Percentiles rank a stretch among this genome's conserved stretches.
Conservation (phyloP, 2,888 invertebrate genomes). For the Drosophila pegasa region DNA sequence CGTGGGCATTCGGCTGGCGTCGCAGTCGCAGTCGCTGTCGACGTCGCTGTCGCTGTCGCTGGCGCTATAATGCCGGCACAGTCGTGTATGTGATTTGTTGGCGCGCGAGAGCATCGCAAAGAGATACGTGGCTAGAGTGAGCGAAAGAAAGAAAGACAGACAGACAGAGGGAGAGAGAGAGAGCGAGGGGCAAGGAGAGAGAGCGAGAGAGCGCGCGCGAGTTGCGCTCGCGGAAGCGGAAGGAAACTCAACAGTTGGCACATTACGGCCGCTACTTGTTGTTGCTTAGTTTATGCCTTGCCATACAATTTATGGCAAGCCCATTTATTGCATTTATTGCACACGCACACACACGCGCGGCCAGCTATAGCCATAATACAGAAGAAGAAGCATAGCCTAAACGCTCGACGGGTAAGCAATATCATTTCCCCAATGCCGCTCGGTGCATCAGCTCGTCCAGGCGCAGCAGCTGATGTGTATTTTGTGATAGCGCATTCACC, state of each 20-base stretch:
- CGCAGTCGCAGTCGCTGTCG: too few relatives aligned
- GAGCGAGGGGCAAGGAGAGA: too few relatives aligned
- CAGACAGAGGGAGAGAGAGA: background rate
- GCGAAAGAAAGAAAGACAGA: background rate
- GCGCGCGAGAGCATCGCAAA: constrained; percentile 11
- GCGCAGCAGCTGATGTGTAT: constrained; percentile 4
- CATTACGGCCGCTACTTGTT: constrained; percentile 64
- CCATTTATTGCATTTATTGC: constrained; percentile 46
- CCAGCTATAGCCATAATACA: too few relatives aligned
- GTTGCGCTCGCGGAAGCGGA: constrained; percentile 61
- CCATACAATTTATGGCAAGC: constrained; percentile 33
- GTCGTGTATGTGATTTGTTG: constrained; percentile 23
- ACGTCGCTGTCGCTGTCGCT: constrained; percentile 16
- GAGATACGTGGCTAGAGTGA: background rate
- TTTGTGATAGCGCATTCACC: background rate
- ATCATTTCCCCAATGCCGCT: constrained; percentile 4
- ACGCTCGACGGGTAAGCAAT: background rate
- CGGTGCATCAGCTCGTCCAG: constrained; percentile 27
- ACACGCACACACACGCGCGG: constrained; percentile 3
- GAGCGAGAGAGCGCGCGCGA: constrained; percentile 4
- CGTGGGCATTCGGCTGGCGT: constrained; percentile 11
- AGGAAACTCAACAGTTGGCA: constrained; percentile 83
- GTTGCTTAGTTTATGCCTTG: constrained; percentile 27
- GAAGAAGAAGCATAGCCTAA: background rate
- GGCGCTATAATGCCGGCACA: constrained; percentile 41